Evolutionary conservation across 2,888 invertebrate species (phyloP), one percentile per base, ranked within the genome.

Genomic region (Patella ulyssiponensis): DNA sequence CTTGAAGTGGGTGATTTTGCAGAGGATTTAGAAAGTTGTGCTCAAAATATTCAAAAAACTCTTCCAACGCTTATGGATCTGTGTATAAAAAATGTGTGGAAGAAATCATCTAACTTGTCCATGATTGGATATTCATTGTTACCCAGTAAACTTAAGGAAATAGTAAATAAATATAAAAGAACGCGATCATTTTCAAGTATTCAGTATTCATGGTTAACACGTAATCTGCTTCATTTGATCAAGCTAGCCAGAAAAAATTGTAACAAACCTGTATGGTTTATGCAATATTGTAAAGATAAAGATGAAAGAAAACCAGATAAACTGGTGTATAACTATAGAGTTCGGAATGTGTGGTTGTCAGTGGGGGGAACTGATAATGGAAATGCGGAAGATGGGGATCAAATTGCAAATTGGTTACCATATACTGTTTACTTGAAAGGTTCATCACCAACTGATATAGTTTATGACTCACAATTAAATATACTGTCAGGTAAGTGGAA

Each of bases 1-100:
- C 44, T 76, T 17, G 76, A 71, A 15, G 27, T 71, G 54, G 71
- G 27, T 33, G 76, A 71, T 27, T 33, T 76, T 52, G 33, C 56
- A n/a, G 76, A 54, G 20, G 64, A 64, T 64, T 20, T 64, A 23
- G 23, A 5, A 23, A 23, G 12, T 23, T 64, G 64, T 64, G 64
- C 20, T 64, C 20, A 64, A 64, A 23, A 12, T 20, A 7, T 64
- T 23, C 64, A 64, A 4, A 64, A 64, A 64, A 14, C 20, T 23
- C 11, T 64, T 9, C 64, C 64, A 64, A 23, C 64, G 2, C 23
- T 64, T 12, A 23, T 64, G 20, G 64, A 64, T 23, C 64, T 64
- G 20, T 20, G 64, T 64, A 23, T 64, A 3, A 64, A 23, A 23
- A 20, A 64, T 23, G 17, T 64, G 64, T 44, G 44, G 44, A 44